Conservation (phyloP, 2,797 vertebrate genomes). For the Tokudaia muenninki region DNA sequence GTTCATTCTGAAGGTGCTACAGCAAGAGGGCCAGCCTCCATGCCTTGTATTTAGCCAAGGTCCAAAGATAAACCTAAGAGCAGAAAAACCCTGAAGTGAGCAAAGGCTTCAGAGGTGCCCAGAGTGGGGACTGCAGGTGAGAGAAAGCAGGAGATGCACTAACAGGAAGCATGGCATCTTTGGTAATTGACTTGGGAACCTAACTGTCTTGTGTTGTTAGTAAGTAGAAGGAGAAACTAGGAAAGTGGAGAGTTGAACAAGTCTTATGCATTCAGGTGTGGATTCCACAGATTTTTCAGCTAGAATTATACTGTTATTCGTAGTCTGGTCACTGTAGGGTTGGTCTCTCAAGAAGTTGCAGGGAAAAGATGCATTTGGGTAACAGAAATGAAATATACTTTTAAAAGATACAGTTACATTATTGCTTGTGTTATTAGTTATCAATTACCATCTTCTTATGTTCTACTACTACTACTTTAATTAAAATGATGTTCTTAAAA, state of each 20-base stretch:
- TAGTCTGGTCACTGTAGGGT: not conserved
- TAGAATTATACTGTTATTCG: not conserved
- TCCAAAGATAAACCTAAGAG: not conserved
- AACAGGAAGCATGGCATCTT: not conserved
- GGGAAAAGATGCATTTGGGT: not conserved
- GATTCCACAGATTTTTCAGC: not conserved
- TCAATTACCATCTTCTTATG: not conserved
- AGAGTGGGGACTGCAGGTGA: not conserved
- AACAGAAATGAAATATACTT: not conserved
- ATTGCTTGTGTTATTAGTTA: not conserved
- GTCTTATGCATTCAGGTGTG: not conserved
- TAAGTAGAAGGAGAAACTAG: not conserved
- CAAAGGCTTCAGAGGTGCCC: not conserved
- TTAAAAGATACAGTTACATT: not conserved
- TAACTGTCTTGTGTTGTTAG: constrained; percentile 9
- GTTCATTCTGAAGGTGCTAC: not conserved
- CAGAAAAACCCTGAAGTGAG: not conserved
- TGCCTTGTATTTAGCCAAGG: not conserved
- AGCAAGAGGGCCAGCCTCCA: not conserved
- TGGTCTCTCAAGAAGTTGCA: not conserved
- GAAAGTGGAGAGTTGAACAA: not conserved
- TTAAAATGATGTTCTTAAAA: not conserved
- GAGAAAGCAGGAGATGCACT: not conserved
- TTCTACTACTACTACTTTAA: not conserved
- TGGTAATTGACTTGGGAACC: not conserved